These are phyloP conservation scores for Lineus longissimus DNA, from an alignment of 1,140 invertebrate genomes.

Conservation along the genomic window DNA sequence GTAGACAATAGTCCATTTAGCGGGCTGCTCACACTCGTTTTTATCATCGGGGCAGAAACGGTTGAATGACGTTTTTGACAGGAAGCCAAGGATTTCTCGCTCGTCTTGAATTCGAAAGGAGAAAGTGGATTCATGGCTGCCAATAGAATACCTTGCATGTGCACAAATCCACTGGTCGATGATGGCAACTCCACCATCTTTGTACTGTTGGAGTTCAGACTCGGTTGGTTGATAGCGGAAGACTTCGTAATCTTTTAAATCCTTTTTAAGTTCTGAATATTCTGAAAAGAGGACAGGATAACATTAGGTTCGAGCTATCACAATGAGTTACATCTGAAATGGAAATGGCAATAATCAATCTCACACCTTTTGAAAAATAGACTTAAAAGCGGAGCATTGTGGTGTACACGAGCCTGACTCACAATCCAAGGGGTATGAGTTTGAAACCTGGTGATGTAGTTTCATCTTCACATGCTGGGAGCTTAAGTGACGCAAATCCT, in stretches of 20 bases:
- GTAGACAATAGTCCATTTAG: conserved; percentile 53
- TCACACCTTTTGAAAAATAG: too few species aligned
- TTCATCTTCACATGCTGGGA: too few species aligned
- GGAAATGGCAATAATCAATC: too few species aligned
- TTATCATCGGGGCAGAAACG: conserved; percentile 64
- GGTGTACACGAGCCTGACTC: too few species aligned
- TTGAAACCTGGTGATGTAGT: too few species aligned
- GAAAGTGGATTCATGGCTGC: conserved; percentile 91
- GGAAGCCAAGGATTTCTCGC: conserved; percentile 87
- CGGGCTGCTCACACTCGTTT: conserved; percentile 55
- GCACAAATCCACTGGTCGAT: conserved; percentile 95
- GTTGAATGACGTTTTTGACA: conserved; percentile 80
- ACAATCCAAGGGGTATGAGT: too few species aligned
- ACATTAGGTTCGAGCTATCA: too few species aligned
- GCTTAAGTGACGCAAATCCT: too few species aligned
- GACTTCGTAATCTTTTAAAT: conserved; percentile 55
- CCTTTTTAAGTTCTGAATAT: conserved; percentile 54
- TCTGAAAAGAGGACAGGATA: conserved; percentile 52
- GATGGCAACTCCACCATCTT: conserved; percentile 87
- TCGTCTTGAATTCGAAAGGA: conserved; percentile 96
- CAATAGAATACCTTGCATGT: conserved; percentile 81
- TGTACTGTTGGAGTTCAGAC: conserved; percentile 54
- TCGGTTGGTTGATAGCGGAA: conserved; percentile 56
- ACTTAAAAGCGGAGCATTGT: too few species aligned
- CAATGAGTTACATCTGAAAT: too few species aligned